A percentile compares a stretch with the other conserved stretches of the same genome.
These are phyloP conservation scores for Metridium senile DNA, from an alignment of 92 coral and sea anemone genomes.

Conservation along the genomic window DNA sequence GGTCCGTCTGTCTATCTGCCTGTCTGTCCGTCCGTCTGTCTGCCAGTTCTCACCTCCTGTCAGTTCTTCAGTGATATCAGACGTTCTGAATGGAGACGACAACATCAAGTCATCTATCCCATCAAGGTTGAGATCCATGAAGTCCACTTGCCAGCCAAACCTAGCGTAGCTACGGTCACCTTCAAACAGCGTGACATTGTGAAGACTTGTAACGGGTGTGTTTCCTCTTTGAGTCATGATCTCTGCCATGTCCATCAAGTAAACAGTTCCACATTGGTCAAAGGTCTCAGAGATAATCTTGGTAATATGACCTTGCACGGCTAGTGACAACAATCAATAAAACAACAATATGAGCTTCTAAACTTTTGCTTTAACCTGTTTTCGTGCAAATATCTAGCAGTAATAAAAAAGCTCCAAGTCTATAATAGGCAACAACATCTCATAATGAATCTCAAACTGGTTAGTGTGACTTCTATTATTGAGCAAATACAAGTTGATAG, in stretches of 20 bases:
- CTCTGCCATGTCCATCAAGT: constrained; percentile 60
- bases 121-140: constrained; percentile 81
- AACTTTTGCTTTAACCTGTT: too few relatives aligned
- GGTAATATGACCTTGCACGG: constrained; percentile 56
- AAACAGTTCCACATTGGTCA: constrained; percentile 85
- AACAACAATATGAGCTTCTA: not conserved
- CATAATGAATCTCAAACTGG: too few relatives aligned
- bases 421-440: too few relatives aligned
- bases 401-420: too few relatives aligned
- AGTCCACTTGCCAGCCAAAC: constrained; percentile 80
- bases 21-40: not conserved
- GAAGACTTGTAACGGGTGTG: constrained; percentile 35
- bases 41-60: constrained; percentile 63
- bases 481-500: too few relatives aligned
- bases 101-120: constrained; percentile 77
- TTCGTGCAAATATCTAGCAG: too few relatives aligned
- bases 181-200: constrained; percentile 68
- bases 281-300: constrained; percentile 54
- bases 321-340: constrained; percentile 33
- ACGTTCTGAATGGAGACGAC: constrained; percentile 88
- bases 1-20: not conserved
- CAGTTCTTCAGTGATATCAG: constrained; percentile 77
- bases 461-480: too few relatives aligned
- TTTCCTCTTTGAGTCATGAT: constrained; percentile 49
- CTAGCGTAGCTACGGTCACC: constrained; percentile 93